Evolutionary conservation across 2,888 invertebrate species (phyloP).

Genomic region (Andrena bicolor): DNA sequence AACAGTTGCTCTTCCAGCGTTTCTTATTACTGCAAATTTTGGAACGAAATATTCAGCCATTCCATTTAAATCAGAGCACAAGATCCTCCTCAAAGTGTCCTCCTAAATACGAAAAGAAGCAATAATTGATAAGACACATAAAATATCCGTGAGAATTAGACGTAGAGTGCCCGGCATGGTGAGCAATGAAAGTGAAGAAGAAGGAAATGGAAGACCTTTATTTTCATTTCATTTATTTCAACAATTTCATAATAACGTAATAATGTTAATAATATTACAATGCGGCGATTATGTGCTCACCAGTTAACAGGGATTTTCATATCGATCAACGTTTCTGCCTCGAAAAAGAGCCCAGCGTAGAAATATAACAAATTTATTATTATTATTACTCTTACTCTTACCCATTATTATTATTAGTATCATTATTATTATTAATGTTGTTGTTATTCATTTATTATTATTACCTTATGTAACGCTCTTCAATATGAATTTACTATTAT

Average conservation of each 20-base stretch:
- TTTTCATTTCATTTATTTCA: constrained; percentile 85
- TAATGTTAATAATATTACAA: constrained; percentile 84
- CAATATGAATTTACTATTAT: constrained; percentile 83
- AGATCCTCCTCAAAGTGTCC: no score
- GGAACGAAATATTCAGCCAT: no score
- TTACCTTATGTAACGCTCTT: constrained; percentile 72
- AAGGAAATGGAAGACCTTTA: constrained; percentile 77
- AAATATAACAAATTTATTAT: constrained; percentile 83
- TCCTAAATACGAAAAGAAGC: no score
- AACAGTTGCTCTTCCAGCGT: no score
- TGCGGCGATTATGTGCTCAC: constrained; percentile 84
- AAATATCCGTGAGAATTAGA: not conserved
- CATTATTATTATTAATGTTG: constrained; percentile 61
- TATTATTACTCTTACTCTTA: constrained; percentile 73
- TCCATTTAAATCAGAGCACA: no score
- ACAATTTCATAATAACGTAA: constrained; percentile 85
- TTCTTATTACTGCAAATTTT: no score
- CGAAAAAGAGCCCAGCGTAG: constrained; percentile 84
- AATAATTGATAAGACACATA: no score
- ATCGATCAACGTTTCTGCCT: constrained; percentile 84
- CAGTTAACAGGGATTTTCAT: constrained; percentile 85
- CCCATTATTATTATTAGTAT: constrained; percentile 72
- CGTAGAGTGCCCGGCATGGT: not conserved
- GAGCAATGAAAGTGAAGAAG: constrained; percentile 59
- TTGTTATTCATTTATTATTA: constrained; percentile 55